A percentile compares a stretch with the other conserved stretches of the same genome.
These are phyloP conservation scores for Pampus argenteus DNA, from an alignment of 2,797 vertebrate genomes.

Conservation along the genomic window DNA sequence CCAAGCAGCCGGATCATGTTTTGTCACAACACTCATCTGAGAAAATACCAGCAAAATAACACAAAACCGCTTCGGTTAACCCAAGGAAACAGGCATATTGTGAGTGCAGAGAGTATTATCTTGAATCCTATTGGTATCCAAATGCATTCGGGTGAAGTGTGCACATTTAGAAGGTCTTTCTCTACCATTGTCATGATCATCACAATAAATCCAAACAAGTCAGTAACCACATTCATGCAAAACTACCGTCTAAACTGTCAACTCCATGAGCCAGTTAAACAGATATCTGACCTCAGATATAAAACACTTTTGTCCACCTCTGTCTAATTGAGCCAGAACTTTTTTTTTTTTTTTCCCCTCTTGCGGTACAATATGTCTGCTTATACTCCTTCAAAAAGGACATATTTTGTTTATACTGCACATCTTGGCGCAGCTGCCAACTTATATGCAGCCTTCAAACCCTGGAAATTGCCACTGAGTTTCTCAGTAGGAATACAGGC, in stretches of 20 bases:
- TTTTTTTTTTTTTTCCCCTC: too few relatives aligned
- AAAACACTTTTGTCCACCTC: slow-evolving; percentile 17
- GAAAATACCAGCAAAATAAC: neutral
- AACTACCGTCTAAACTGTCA: neutral
- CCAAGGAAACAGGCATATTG: neutral
- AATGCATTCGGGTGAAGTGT: slow-evolving; percentile 19
- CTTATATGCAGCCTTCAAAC: slow-evolving; percentile 41
- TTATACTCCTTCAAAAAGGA: slow-evolving; percentile 7
- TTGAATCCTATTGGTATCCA: neutral
- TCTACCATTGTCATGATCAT: slow-evolving; percentile 11
- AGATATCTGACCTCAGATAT: slow-evolving; percentile 29
- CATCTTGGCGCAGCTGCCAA: slow-evolving; percentile 21
- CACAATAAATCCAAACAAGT: slow-evolving; percentile 29
- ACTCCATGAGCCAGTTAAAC: too few relatives aligned
- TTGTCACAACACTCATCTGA: neutral
- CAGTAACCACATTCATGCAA: slow-evolving; percentile 5
- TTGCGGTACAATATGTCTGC: neutral
- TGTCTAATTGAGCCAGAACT: slow-evolving; percentile 8
- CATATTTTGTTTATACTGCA: slow-evolving; percentile 35
- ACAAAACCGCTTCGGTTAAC: neutral
- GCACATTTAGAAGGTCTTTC: slow-evolving; percentile 13
- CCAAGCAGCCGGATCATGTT: neutral
- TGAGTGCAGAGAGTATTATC: neutral
- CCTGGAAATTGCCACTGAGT: slow-evolving; percentile 20
- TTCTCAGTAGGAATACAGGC: slow-evolving; percentile 16